Base-by-base conservation (phyloP, 2,113 vertebrate genomes). In the Phainopepla nitens region DNA sequence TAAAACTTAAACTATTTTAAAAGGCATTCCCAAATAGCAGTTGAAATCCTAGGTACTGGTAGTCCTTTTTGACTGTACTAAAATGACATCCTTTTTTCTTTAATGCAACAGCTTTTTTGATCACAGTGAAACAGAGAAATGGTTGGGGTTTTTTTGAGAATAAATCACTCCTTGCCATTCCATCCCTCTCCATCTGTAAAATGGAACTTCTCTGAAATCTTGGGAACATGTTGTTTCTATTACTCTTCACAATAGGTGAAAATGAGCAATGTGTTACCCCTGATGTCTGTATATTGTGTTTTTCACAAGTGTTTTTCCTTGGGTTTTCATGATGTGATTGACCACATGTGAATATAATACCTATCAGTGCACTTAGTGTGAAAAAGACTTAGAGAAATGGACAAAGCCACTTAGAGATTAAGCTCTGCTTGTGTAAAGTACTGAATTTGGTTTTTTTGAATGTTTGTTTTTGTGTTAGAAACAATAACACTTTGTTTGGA, bases 1-100 rank as follows among this genome's bases (percentile, higher is more conserved):
- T 91, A 95, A 96, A 95, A 94, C 96, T 92, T 95, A 62, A 95
- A 68, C 79, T 95, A 94, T 87, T 82, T 47, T 2, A 11, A 95
- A 75, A 87, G 77, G 66, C 95, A 49, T 88, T 95, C 42, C 49
- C 35, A 60, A 88, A 69, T 42, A 93, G 47, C 19, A 45, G 8
- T 82, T 88, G 79, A 93, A 85, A 84, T 91, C 33, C 44, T 87
- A 71, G 35, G 51, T 91, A 27, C 25, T 45, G 25, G 14, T 69
- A 41, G 20, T 56, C 3, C 6, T 73, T 78, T 80, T 51, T 83
- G 66, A 62, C 39, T 50, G 27, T 44, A 17, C 15, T 77, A 53
- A 72, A 90, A 50, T 60, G 15, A 35, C 1, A 1, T 49, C 18
- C 10, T 70, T 39, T 69, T 62, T 39, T 25, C 41, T 87, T 58